Conservation (phyloP, 2,797 vertebrate genomes). For the Pseudochirops cupreus region DNA sequence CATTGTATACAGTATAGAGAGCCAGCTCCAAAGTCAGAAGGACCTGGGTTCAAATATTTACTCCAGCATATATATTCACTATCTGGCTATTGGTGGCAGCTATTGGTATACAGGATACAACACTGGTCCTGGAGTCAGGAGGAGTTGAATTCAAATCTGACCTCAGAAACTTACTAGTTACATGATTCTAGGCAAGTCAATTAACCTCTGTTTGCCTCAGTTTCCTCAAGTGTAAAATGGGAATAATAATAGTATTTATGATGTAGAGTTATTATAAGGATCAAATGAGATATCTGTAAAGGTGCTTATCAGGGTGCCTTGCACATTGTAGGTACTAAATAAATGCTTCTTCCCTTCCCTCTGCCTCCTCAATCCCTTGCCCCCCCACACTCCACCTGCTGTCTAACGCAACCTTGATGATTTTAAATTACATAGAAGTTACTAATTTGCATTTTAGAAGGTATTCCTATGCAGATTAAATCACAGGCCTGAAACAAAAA, state of each 20-base stretch:
- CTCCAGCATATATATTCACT: not conserved
- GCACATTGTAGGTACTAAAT: not conserved
- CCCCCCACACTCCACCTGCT: not conserved
- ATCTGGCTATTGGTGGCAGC: not conserved
- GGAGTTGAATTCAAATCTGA: not conserved
- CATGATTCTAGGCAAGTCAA: not conserved
- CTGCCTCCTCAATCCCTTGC: not conserved
- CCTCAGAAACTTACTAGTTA: not conserved
- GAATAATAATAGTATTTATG: not conserved
- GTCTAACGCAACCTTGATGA: not conserved
- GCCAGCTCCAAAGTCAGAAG: not conserved
- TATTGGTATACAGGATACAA: not conserved
- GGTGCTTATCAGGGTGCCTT: not conserved
- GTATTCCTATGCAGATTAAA: not conserved
- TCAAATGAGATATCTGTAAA: not conserved
- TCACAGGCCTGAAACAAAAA: no score
- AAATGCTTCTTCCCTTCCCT: not conserved
- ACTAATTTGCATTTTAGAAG: not conserved
- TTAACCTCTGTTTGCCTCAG: not conserved
- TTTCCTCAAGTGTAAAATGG: not conserved
- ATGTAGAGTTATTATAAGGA: not conserved
- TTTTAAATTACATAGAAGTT: not conserved
- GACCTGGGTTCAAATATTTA: not conserved
- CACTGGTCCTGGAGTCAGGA: not conserved
- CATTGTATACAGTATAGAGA: not conserved